phyloP scores from a whole-genome alignment of 35 echinoderm and acorn worm genomes.

The Anneissia japonica region DNA sequence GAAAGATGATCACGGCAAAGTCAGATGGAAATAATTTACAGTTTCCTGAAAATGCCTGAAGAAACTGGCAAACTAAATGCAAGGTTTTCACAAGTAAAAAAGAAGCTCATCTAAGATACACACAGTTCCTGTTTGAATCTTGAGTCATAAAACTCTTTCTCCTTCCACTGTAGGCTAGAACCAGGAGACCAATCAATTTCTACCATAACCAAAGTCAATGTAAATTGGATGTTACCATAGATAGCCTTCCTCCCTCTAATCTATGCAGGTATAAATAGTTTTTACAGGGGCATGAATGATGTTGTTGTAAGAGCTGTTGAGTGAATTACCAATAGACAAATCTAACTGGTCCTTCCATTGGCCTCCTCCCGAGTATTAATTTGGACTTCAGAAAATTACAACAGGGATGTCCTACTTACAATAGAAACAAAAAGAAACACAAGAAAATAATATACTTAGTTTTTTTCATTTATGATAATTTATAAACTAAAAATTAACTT shows the following conservation, averaged over 20 bases:
- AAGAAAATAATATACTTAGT: too few species aligned
- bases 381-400: not conserved
- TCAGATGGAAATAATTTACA: not conserved
- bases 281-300: not conserved
- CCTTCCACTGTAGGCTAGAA: not conserved
- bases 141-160: not conserved
- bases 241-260: not conserved
- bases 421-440: not conserved
- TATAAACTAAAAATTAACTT: too few species aligned
- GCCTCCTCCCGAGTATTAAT: not conserved
- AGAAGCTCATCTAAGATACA: too few species aligned
- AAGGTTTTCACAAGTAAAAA: not conserved
- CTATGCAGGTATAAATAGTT: not conserved
- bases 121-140: too few species aligned
- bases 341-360: not conserved
- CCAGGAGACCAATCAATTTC: not conserved
- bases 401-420: not conserved
- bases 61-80: not conserved
- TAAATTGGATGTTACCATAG: not conserved
- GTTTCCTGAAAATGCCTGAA: not conserved
- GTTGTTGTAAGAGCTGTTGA: not conserved
- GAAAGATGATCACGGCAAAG: not conserved
- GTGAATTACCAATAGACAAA: not conserved
- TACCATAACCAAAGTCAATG: not conserved
- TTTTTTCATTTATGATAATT: too few species aligned